A percentile compares a stretch with the other conserved stretches of the same genome.
Conservation (phyloP, 2,888 invertebrate species). For the Zygogramma bicolorata region DNA sequence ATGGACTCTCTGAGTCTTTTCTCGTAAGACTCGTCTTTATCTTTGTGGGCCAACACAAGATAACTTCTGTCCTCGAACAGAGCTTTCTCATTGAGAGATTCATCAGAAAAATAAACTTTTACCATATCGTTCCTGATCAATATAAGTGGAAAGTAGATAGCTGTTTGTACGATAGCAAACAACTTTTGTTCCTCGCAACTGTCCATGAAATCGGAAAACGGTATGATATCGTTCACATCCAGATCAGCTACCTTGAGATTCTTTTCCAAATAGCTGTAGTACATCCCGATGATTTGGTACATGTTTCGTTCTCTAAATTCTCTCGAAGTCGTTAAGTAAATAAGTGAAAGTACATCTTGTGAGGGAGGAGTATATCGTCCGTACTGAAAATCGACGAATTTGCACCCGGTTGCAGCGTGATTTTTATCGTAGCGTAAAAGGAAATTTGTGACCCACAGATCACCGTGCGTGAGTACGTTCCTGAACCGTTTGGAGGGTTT, state of each 20-base stretch:
- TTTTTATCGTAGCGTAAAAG: constrained; percentile 54
- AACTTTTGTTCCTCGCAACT: constrained; percentile 60
- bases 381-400: constrained; percentile 64
- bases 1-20: constrained; percentile 50
- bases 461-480: constrained; percentile 73
- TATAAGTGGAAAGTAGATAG: constrained; percentile 58
- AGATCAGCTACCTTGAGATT: constrained; percentile 50
- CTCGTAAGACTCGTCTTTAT: constrained; percentile 51
- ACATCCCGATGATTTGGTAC: constrained; percentile 57
- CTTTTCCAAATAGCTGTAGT: constrained; percentile 59
- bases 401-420: constrained; percentile 52
- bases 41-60: constrained; percentile 51
- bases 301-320: constrained; percentile 54
- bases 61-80: constrained; percentile 56
- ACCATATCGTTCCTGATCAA: constrained; percentile 50
- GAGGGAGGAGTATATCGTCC: constrained; percentile 74
- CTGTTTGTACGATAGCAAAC: constrained; percentile 57
- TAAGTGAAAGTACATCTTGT: constrained; percentile 71
- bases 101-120: constrained; percentile 50
- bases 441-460: constrained; percentile 75
- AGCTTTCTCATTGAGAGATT: constrained; percentile 48
- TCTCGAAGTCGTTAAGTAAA: constrained; percentile 57
- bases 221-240: constrained; percentile 51
- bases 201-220: constrained; percentile 56
- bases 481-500: constrained; percentile 64